Percentiles rank a stretch among this genome's conserved stretches.
These are phyloP conservation scores for Blastomussa wellsi DNA, from an alignment of 92 coral and sea anemone genomes.

Conservation along the genomic window DNA sequence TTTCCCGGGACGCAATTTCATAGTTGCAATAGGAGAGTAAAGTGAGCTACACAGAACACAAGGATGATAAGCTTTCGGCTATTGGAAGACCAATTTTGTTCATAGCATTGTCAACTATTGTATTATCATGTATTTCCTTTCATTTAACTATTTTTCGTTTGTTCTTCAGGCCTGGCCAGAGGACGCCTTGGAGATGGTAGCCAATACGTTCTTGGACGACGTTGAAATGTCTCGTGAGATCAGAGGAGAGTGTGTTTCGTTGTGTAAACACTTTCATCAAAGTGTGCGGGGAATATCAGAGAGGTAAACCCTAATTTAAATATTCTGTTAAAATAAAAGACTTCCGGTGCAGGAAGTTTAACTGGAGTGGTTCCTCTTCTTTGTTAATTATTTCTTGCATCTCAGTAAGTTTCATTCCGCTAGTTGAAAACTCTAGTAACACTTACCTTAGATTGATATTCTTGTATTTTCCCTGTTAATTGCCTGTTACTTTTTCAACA, in stretches of 20 bases:
- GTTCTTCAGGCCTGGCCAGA: constrained; percentile 89
- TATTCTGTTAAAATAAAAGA: too few species aligned
- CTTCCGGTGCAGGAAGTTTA: too few species aligned
- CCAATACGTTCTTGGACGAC: constrained; percentile 96
- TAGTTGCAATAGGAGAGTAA: too few species aligned
- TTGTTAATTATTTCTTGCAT: too few species aligned
- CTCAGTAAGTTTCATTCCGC: too few species aligned
- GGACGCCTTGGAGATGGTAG: constrained; percentile 98
- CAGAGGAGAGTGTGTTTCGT: constrained; percentile 80
- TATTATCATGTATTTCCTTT: neutral
- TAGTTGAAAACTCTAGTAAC: too few species aligned
- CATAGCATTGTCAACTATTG: neutral
- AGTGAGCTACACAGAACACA: neutral
- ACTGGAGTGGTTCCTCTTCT: too few species aligned
- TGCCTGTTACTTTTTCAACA: too few species aligned
- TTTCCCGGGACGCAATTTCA: too few species aligned
- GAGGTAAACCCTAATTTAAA: constrained; percentile 64
- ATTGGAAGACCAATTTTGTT: neutral
- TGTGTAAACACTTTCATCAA: constrained; percentile 94
- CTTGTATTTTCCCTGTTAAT: too few species aligned
- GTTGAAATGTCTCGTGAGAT: constrained; percentile 92
- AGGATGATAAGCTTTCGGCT: too few species aligned
- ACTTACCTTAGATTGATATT: too few species aligned
- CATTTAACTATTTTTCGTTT: neutral
- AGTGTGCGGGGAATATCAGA: constrained; percentile 85